Evolutionary conservation across 2,113 vertebrate genomes (phyloP).

Genomic region (Apus apus): DNA sequence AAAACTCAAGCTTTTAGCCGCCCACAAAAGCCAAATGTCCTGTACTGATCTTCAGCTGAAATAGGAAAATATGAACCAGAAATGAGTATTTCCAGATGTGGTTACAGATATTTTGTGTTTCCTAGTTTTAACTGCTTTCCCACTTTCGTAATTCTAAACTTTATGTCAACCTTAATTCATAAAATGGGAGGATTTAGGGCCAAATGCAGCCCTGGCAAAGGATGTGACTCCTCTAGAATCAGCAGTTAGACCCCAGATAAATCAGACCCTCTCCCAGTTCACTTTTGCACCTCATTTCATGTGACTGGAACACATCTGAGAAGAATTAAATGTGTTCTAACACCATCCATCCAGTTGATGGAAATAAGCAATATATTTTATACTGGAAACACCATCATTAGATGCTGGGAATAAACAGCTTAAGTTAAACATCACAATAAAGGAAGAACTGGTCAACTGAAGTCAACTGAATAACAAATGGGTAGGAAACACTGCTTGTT

Average conservation of each 20-base stretch:
- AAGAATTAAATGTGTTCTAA: background rate
- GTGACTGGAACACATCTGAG: background rate
- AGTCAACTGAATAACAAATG: background rate
- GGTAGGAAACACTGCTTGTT: background rate
- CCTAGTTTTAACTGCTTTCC: slow-evolving; percentile 1
- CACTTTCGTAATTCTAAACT: slow-evolving; percentile 32
- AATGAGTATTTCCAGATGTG: slow-evolving; percentile 67
- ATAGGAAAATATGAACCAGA: slow-evolving; percentile 61
- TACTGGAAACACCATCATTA: background rate
- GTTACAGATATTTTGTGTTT: slow-evolving; percentile 9
- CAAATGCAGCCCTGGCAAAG: background rate
- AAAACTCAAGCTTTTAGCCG: slow-evolving; percentile 21
- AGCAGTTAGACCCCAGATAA: background rate
- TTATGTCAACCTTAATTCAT: slow-evolving; percentile 33
- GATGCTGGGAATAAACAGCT: background rate
- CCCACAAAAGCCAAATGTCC: slow-evolving; percentile 57
- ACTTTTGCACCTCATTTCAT: background rate
- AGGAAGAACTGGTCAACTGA: background rate
- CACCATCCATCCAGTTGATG: background rate
- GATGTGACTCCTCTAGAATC: background rate
- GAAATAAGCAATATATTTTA: background rate
- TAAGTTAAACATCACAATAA: background rate
- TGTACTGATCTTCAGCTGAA: background rate
- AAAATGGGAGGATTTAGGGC: background rate
- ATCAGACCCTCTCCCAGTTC: background rate